Conservation (phyloP, 2,888 invertebrate species). For the Cheilosia soror region DNA sequence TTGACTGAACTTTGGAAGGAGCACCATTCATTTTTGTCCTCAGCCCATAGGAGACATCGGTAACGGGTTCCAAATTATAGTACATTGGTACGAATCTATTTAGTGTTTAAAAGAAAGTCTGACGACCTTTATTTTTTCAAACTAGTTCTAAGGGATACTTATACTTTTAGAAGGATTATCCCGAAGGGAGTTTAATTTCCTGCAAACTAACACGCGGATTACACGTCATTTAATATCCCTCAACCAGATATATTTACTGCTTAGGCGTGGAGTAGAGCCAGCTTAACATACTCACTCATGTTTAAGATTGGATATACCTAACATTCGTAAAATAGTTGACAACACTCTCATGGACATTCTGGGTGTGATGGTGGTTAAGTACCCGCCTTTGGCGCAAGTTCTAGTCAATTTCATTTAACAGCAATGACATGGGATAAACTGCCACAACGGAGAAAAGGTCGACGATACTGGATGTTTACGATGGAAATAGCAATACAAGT, state of each 20-base stretch:
- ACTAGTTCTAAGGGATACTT: not conserved
- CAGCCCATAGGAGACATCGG: too few species aligned
- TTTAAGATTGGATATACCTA: too few species aligned
- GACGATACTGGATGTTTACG: not conserved
- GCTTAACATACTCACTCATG: too few species aligned
- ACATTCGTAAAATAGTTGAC: too few species aligned
- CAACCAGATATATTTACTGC: too few species aligned
- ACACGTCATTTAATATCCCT: not conserved
- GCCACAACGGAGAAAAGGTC: not conserved
- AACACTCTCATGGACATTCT: too few species aligned
- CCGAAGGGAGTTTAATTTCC: not conserved
- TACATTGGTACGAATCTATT: too few species aligned
- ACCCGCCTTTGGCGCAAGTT: not conserved
- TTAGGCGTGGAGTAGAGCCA: too few species aligned
- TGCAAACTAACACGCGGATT: not conserved
- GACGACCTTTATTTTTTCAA: too few species aligned
- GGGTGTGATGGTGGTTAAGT: not conserved
- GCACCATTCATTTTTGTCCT: not conserved
- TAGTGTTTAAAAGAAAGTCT: too few species aligned
- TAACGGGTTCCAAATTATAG: too few species aligned
- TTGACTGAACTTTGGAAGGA: not conserved
- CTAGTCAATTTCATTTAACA: not conserved
- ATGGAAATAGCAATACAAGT: not conserved
- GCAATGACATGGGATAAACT: not conserved
- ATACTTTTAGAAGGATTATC: not conserved